Percentiles rank a stretch among this genome's conserved stretches.
Conservation (phyloP, 1,140 invertebrate species). For the Apis mellifera region DNA sequence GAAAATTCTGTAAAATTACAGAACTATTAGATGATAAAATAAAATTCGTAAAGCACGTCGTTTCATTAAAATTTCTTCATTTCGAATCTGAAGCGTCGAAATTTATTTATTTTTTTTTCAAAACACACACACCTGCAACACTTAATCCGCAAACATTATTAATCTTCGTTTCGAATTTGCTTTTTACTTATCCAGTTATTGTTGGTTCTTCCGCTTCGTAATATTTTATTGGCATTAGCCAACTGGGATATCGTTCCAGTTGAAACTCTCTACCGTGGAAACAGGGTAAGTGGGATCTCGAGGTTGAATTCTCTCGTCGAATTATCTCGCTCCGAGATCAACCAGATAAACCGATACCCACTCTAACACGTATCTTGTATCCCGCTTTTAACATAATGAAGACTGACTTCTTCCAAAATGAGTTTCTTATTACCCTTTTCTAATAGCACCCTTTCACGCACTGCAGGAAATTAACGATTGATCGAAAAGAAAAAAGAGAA, state of each 20-base stretch:
- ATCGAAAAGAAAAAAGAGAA: neutral
- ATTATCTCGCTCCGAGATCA: conserved; percentile 27
- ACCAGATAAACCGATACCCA: conserved; percentile 30
- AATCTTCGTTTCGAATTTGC: neutral
- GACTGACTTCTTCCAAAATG: neutral
- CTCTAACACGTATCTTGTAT: neutral
- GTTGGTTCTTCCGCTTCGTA: neutral
- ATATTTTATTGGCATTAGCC: conserved; percentile 12
- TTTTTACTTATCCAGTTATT: neutral
- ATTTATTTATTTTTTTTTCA: neutral
- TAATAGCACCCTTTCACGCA: neutral
- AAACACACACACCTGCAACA: neutral
- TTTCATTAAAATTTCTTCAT: neutral
- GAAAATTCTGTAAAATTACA: neutral
- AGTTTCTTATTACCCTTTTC: neutral
- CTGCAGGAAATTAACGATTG: neutral
- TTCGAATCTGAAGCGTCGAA: neutral
- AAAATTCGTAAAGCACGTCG: neutral
- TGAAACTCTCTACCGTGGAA: neutral
- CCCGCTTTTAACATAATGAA: conserved; percentile 6
- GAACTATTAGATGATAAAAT: neutral
- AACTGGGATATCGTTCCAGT: conserved; percentile 5
- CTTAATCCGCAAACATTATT: conserved; percentile 3
- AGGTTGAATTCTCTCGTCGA: conserved; percentile 14
- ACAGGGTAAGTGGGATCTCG: conserved; percentile 21